Percentiles rank a stretch among this genome's conserved stretches.
Conservation (phyloP, 2,113 vertebrate species). For the Pheucticus melanocephalus region DNA sequence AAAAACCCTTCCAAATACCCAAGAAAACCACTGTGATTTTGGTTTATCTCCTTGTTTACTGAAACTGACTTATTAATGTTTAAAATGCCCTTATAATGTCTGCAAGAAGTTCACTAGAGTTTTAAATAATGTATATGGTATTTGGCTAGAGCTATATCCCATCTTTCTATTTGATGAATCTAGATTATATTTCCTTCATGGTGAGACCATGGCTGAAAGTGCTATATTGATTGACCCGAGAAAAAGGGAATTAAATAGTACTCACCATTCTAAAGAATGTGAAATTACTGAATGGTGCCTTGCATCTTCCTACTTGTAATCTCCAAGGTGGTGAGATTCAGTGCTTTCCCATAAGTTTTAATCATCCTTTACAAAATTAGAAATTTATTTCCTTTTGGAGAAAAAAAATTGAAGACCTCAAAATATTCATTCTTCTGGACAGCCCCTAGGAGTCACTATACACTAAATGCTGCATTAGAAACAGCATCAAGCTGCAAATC, state of each 20-base stretch:
- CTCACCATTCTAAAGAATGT: background rate
- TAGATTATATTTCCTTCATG: background rate
- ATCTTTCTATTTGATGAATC: background rate
- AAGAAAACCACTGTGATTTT: background rate
- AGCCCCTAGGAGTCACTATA: background rate
- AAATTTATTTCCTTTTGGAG: background rate
- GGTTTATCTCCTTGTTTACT: conserved; percentile 16
- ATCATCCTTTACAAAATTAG: background rate
- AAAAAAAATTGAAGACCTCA: background rate
- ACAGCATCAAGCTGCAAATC: background rate
- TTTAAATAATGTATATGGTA: conserved; percentile 44
- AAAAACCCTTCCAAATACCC: background rate
- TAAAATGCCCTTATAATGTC: background rate
- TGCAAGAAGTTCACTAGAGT: background rate
- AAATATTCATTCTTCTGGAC: background rate
- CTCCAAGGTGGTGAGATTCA: background rate
- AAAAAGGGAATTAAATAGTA: background rate
- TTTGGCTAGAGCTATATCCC: background rate
- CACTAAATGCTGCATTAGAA: background rate
- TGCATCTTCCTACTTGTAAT: background rate
- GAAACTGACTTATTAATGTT: conserved; percentile 36
- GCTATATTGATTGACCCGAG: background rate
- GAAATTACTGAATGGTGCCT: background rate
- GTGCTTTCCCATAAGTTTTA: background rate
- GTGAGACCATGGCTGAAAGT: background rate